Evolutionary conservation across 2,113 vertebrate species (phyloP).

Genomic region (Ceyx margarethae): DNA sequence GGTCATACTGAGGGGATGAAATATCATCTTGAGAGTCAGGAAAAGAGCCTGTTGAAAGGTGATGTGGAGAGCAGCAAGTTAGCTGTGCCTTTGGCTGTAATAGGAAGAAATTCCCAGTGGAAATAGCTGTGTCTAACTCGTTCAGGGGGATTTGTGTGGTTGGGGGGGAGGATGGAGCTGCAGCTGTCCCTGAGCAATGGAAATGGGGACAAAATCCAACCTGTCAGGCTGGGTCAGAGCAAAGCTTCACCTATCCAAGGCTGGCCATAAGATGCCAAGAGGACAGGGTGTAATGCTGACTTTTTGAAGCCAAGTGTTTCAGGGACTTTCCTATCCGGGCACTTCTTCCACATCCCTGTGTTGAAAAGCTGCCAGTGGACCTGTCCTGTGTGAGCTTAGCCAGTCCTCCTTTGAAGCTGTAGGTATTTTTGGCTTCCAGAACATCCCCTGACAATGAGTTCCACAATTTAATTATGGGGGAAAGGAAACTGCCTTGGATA

Average conservation of each 20-base stretch:
- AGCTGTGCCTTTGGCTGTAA: neutral
- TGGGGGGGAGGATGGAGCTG: neutral
- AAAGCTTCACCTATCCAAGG: neutral
- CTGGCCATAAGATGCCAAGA: neutral
- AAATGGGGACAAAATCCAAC: neutral
- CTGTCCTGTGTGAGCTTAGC: neutral
- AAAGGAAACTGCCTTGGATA: conserved; percentile 28
- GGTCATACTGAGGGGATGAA: neutral
- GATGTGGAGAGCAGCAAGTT: neutral
- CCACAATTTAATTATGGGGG: conserved; percentile 32
- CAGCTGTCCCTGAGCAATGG: neutral
- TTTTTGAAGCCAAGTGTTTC: neutral
- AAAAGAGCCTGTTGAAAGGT: neutral
- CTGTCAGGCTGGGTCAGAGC: neutral
- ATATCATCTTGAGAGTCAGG: neutral
- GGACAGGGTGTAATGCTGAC: neutral
- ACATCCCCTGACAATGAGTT: conserved; percentile 29
- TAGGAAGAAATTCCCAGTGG: neutral
- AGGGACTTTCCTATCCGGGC: neutral
- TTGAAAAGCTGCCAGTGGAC: neutral
- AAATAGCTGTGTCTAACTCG: neutral
- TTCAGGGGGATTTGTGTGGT: neutral
- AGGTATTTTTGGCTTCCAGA: conserved; percentile 50
- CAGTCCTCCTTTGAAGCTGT: neutral
- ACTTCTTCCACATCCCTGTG: neutral